A percentile compares a stretch with the other conserved stretches of the same genome.
Conservation (phyloP, 2,113 vertebrate genomes). For the Paramormyrops kingsleyae region DNA sequence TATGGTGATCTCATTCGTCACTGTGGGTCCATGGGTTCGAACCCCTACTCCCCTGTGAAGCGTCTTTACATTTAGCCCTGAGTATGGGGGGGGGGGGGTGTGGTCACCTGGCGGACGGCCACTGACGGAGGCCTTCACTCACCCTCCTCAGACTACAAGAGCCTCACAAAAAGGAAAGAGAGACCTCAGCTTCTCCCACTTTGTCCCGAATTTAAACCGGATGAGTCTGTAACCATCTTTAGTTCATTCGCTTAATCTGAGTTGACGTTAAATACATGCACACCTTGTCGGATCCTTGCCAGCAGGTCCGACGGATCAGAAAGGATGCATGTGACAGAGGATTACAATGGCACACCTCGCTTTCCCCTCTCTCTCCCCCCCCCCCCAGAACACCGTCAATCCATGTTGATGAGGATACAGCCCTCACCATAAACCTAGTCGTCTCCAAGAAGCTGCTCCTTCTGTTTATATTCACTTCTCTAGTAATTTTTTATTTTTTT, state of each 20-base stretch:
- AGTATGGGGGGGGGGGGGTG: neutral
- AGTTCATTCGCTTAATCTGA: neutral
- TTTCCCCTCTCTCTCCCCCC: neutral
- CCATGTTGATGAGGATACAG: neutral
- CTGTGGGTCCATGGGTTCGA: neutral
- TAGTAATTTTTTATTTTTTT: neutral
- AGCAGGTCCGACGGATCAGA: neutral
- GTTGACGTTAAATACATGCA: slow-evolving; percentile 5
- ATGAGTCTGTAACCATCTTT: neutral
- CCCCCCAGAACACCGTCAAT: neutral
- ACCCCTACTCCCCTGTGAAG: neutral
- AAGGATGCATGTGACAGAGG: neutral
- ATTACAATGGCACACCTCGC: neutral
- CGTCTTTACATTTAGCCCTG: neutral
- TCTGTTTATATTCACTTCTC: neutral
- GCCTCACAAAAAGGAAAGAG: neutral
- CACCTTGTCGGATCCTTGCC: neutral
- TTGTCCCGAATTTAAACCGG: neutral
- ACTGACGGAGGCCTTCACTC: neutral
- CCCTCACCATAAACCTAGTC: neutral
- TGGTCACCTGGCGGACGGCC: neutral
- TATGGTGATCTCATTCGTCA: neutral
- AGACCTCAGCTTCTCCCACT: neutral
- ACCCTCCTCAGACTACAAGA: neutral
- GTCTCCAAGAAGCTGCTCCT: neutral